Base-by-base conservation (phyloP, 2,888 invertebrate species). In the Trissolcus brochymenae region DNA sequence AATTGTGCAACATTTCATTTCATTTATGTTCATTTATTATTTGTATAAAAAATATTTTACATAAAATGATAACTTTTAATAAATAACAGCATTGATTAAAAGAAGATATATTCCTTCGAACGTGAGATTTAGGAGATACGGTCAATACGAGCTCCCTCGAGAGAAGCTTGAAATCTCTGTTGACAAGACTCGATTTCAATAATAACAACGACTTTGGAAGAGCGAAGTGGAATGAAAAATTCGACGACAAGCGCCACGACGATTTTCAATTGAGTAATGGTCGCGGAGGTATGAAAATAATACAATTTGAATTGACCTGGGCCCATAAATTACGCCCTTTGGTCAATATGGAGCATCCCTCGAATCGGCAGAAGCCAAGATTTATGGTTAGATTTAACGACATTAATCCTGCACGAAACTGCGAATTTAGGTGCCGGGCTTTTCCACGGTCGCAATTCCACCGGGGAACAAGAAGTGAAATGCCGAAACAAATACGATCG, bases 351-450 rank as follows among this genome's bases (percentile, higher is more conserved):
- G 43, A 29, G 46, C 60, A 51, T 54, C 56, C 35, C 50, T 56
- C 55, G 25, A 73, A 66, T 73, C 66, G 65, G 66, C 11, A n/a
- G 49, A 46, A 54, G 55, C 25, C 54, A 67, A 74, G 64, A 75
- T 75, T 75, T 68, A 75, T 68, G 68, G 64, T 56, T 59, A 59
- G 56, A 75, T 75, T 75, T 68, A 75, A 64, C 64, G 57, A 61
- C 67, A 64, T 75, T 64, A 68, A 68, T 75, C 64, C 64, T 49
- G 59, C 29, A 68, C 61, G 67, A 62, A 59, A 60, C 61, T 64
- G 62, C 51, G 50, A 70, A 59, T 70, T 76, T 65, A 55, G 65
- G 35, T 76, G 16, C 61, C 4, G 55, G 29, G 62, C 55, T 61
- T 67, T 74, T 67, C 55, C 57, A 35, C 49, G 51, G 51, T 16